Base-by-base conservation (phyloP, 2,113 vertebrate genomes). In the Nymphicus hollandicus region DNA sequence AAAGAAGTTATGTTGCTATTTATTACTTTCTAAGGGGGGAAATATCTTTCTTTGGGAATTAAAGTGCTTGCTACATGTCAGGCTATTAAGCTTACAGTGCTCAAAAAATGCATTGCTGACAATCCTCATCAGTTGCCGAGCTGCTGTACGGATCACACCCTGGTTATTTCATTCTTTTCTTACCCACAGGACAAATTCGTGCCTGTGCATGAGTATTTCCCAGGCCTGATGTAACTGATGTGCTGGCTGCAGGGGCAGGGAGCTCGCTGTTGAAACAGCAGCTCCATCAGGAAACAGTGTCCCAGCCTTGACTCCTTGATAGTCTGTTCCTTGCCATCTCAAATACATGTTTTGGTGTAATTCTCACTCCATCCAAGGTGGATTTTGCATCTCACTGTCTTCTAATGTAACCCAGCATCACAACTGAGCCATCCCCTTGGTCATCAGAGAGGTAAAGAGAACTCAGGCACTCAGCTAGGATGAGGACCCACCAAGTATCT, bases 391-490 rank as follows among this genome's bases (percentile, higher is more conserved):
- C 44, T 89, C n/a, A 15, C 27, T 61, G 37, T 2, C 39, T 76
- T 56, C 6, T 55, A 23, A 7, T 18, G 35, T 31, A 78, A n/a
- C 20, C 23, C 52, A 65, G 33, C 13, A 28, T 10, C 0, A 0
- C 13, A n/a, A 4, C 1, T 2, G 29, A 74, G 94, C 52, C 43
- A 23, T 43, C 46, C 24, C 11, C 29, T 35, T 37, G 17, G 24
- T 65, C 74, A 72, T 31, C n/a, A 44, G 44, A 44, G 27, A 24
- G 49, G 28, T 35, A 20, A 65, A 47, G 60, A 84, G 25, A 63
- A 50, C 49, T 77, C 65, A 44, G 58, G 29, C 43, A 70, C n/a
- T 83, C 43, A 63, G 5, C 3, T 19, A 23, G 37, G 31, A 28
- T 78, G 60, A 86, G 55, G 60, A 88, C 20, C 10, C 25, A 43